Evolutionary conservation across 2,888 invertebrate species (phyloP), one percentile per base, ranked within the genome.

Genomic region (Trimorus sp.): DNA sequence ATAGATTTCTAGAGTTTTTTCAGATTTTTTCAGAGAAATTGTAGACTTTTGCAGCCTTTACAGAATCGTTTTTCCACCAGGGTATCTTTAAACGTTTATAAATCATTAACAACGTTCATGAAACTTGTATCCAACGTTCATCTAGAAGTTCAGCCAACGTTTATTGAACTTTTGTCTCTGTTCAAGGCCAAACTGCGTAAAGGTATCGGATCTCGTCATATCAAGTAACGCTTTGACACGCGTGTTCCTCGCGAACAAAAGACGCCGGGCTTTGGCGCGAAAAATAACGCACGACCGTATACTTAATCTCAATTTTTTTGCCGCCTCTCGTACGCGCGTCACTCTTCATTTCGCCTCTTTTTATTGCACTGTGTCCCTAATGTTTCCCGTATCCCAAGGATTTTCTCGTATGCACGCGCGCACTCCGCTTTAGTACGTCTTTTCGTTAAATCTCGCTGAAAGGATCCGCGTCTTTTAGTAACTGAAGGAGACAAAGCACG

Each of bases 261-360:
- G 37, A 15, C 58, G 40, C 16, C 14, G 8, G 14, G 48, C 42
- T 15, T 59, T 58, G n/a, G 51, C 51, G 14, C 62, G 62, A 42
- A 65, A 63, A 45, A 65, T 60, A 56, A 58, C 36, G 51, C 51
- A 49, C 58, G 63, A 78, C 58, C 42, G 51, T 70, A 66, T 78
- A 78, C 71, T 78, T 59, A 65, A 78, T 78, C 53, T 75, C 49
- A 66, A 63, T 58, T 74, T 58, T 45, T 71, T 66, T 59, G 26
- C 16, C 16, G n/a, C n/a, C 9, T 38, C 45, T 65, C 36, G 38
- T 45, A 77, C 51, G 40, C 26, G 26, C 53, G 49, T 63, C 49
- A 16, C 65, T 71, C 40, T 58, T 66, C 60, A 66, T 66, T 73
- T 59, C 45, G 16, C 60, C 9, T 66, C 51, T 70, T 59, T 79